phyloP scores from a whole-genome alignment of 2,888 invertebrate genomes.

The Acleris sparsana region DNA sequence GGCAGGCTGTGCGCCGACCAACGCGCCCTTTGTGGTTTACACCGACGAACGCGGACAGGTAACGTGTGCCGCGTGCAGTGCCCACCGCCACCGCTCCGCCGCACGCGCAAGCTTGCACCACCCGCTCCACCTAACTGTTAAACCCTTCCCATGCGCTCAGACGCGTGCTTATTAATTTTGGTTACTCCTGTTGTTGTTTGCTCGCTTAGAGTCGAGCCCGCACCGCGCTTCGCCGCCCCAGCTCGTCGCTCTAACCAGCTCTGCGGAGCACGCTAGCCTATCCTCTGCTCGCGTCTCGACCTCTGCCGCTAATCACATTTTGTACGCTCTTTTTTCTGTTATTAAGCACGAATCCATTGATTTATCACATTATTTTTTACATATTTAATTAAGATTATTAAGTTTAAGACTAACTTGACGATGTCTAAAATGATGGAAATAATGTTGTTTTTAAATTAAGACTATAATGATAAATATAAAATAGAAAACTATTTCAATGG shows the following conservation, averaged over 20 bases:
- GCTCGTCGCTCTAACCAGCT: constrained; percentile 23
- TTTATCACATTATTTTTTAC: constrained; percentile 24
- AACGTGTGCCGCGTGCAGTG: constrained; percentile 80
- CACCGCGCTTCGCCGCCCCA: constrained; percentile 9
- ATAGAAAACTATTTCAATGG: constrained; percentile 34
- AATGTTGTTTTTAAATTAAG: constrained; percentile 28
- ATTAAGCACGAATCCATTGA: constrained; percentile 32
- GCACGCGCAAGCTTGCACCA: constrained; percentile 33
- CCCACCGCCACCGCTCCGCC: constrained; percentile 38
- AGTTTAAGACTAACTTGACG: constrained; percentile 32
- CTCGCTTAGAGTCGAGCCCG: constrained; percentile 18
- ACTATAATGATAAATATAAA: constrained; percentile 28
- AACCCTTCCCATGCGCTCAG: constrained; percentile 37
- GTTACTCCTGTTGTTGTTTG: no score
- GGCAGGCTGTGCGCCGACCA: constrained; percentile 89
- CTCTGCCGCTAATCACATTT: constrained; percentile 37
- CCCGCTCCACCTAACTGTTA: constrained; percentile 17
- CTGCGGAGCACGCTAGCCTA: constrained; percentile 48
- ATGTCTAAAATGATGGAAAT: constrained; percentile 30
- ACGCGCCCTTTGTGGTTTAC: constrained; percentile 97
- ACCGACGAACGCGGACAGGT: constrained; percentile 98
- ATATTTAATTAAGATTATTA: constrained; percentile 31
- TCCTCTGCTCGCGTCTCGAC: constrained; percentile 53
- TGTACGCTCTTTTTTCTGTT: constrained; percentile 26
- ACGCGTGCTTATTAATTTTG: constrained; percentile 55